A percentile compares a stretch with the other conserved stretches of the same genome.
Evolutionary conservation across 2,888 invertebrate species (phyloP).

Genomic region (Sphecodes monilicornis): DNA sequence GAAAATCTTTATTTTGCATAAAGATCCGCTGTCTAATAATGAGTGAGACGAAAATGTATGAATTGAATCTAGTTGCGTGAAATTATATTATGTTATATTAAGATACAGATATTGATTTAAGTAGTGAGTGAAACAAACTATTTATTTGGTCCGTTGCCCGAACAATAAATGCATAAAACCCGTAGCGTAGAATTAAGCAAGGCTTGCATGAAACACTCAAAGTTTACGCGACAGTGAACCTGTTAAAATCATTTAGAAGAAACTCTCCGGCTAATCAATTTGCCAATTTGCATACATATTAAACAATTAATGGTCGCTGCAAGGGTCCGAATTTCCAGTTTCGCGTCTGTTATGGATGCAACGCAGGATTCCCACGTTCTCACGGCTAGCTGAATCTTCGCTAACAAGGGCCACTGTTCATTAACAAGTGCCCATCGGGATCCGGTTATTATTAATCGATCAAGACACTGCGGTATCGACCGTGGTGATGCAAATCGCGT

Average conservation of each 20-base stretch:
- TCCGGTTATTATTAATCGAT: constrained; percentile 55
- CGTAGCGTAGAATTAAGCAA: no score
- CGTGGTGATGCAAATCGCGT: constrained; percentile 65
- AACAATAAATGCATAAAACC: no score
- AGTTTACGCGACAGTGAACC: no score
- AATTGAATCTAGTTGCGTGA: no score
- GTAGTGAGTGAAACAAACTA: no score
- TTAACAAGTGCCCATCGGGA: constrained; percentile 37
- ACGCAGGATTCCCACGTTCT: background rate
- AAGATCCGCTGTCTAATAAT: no score
- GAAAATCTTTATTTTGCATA: no score
- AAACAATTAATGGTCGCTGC: background rate
- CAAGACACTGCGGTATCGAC: constrained; percentile 47
- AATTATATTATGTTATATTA: no score
- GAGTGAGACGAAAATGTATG: no score
- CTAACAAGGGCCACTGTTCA: constrained; percentile 31
- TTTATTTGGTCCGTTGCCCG: no score
- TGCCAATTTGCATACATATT: background rate
- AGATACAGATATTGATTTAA: no score
- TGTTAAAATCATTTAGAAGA: background rate
- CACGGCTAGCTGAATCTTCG: background rate
- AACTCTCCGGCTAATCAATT: background rate
- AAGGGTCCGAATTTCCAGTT: background rate
- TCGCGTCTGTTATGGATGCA: background rate
- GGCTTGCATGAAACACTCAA: no score